Evolutionary conservation across 2,797 vertebrate species (phyloP).

Genomic region (Monodelphis domestica): DNA sequence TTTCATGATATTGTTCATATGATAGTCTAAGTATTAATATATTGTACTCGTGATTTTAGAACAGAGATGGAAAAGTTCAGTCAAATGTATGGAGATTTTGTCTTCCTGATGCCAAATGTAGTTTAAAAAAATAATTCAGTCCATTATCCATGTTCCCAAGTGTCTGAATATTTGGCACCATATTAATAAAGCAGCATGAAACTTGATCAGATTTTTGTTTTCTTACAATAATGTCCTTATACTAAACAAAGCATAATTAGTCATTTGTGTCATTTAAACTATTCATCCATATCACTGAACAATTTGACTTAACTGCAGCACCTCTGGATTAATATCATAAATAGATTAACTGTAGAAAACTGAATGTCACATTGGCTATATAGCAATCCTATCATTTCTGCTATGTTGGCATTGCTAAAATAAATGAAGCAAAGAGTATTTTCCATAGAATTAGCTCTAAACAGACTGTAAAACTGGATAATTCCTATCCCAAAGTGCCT

Average conservation of each 20-base stretch:
- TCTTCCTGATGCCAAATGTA: conserved; percentile 3
- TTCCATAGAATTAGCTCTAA: not conserved
- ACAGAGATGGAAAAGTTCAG: not conserved
- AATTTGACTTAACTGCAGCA: not conserved
- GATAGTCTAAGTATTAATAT: not conserved
- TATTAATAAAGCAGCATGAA: not conserved
- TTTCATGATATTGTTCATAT: not conserved
- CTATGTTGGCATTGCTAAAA: not conserved
- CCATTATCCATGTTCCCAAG: not conserved
- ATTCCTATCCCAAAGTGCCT: not conserved
- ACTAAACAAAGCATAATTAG: not conserved
- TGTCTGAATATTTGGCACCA: not conserved
- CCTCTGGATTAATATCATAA: not conserved
- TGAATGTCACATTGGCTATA: not conserved
- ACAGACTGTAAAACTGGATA: not conserved
- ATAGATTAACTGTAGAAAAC: not conserved
- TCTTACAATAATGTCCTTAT: not conserved
- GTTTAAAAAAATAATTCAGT: not conserved
- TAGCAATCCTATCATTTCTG: not conserved
- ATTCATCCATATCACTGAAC: not conserved
- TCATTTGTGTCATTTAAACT: not conserved
- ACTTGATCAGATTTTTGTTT: not conserved
- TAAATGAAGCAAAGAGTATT: not conserved
- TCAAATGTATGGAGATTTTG: not conserved
- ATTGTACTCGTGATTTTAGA: not conserved